phyloP scores from a whole-genome alignment of 92 coral and sea anemone species.

The Galaxea fascicularis region DNA sequence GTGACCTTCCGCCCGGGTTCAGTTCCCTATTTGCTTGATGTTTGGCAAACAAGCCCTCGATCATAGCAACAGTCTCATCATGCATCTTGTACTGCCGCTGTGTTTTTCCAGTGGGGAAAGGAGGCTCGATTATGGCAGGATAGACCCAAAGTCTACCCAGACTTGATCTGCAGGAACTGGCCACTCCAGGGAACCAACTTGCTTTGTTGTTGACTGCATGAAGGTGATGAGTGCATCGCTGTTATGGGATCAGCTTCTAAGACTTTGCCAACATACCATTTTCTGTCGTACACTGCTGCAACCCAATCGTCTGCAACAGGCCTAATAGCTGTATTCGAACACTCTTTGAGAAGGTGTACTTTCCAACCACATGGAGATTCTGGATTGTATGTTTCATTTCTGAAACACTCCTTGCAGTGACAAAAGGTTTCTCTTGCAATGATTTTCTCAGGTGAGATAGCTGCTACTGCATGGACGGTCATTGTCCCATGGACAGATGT shows the following conservation, averaged over 20 bases:
- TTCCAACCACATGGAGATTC: constrained; percentile 28
- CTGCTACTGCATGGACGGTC: constrained; percentile 51
- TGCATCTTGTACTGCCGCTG: no score
- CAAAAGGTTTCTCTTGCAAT: constrained; percentile 51
- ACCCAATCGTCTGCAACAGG: constrained; percentile 44
- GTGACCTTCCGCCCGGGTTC: no score
- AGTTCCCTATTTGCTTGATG: no score
- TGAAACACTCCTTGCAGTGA: constrained; percentile 51
- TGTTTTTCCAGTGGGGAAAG: no score
- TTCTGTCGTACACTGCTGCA: constrained; percentile 33
- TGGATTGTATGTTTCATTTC: not conserved
- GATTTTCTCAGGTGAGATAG: constrained; percentile 21
- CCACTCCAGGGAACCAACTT: constrained; percentile 33
- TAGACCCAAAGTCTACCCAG: constrained; percentile 36
- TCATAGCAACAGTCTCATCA: no score
- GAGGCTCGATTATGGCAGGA: constrained; percentile 40
- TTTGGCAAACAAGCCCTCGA: no score
- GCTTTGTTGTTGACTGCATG: not conserved
- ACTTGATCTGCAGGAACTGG: constrained; percentile 32
- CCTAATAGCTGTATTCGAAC: not conserved
- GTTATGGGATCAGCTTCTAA: constrained; percentile 10
- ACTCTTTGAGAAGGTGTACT: constrained; percentile 23
- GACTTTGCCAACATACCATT: constrained; percentile 57
- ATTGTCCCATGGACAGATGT: constrained; percentile 40
- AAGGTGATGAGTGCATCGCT: no score